Evolutionary conservation across 1,140 invertebrate species (phyloP), one percentile per base, ranked within the genome.

Genomic region (Rhagoletis pomonella): DNA sequence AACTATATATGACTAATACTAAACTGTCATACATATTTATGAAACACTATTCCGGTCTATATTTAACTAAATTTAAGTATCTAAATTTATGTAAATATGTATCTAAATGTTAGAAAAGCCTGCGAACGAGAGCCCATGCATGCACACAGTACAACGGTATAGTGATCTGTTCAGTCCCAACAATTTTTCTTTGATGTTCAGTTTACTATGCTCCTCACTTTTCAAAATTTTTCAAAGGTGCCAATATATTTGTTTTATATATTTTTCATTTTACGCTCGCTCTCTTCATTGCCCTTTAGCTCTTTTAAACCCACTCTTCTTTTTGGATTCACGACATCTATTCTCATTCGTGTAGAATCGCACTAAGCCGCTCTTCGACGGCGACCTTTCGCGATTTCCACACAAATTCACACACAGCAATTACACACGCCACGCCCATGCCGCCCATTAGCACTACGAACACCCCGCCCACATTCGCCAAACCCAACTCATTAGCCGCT

Each of bases 401-500:
- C 12, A 98, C 96, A 93, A 98, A 98, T 93, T 99, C 98, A 92
- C 97, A 97, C 29, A 98, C 96, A 9, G 97, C 97, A 88, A 98
- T 97, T 87, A 98, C 96, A 91, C 97, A 97, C 4, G 97, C 97
- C 39, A 97, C 96, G 9, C 96, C 96, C 96, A 98, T 97, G 10
- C 97, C 97, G 58, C 96, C 97, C 94, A 98, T 96, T 29, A 99
- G 94, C 0, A 99, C 98, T 0, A 99, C 97, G 93, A 99, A 99
- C 1, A 99, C 98, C 3, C 98, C 98, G 77, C 98, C 98, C 60
- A 99, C 97, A 92, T 98, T 99, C 12, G 97, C 97, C 89, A 99
- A 94, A 10, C 97, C 97, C 87, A 97, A 93, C 93, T 97, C 97
- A 93, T 97, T 97, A 39, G 97, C 97, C 2, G 96, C 96, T 88